phyloP scores from a whole-genome alignment of 2,888 invertebrate species.

The Sipunculus nudus region DNA sequence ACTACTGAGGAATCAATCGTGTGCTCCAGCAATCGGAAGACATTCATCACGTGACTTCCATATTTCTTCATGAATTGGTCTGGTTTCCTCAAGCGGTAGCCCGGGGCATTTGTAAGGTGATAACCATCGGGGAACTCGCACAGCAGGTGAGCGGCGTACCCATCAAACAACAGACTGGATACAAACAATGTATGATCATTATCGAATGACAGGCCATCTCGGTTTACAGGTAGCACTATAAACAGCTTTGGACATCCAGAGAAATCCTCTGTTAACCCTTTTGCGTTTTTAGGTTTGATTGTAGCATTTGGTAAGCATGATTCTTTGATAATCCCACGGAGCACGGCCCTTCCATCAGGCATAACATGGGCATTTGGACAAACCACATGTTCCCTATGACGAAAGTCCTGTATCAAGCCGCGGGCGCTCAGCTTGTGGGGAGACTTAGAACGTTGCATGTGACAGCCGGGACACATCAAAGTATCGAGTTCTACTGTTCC shows the following conservation, averaged over 20 bases:
- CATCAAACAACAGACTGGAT: slow-evolving; percentile 38
- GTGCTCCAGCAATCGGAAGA: slow-evolving; percentile 26
- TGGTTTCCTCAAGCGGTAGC: slow-evolving; percentile 32
- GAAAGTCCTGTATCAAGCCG: slow-evolving; percentile 6
- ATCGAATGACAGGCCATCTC: slow-evolving; percentile 33
- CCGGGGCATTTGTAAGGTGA: slow-evolving; percentile 34
- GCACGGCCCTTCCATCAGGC: slow-evolving; percentile 8
- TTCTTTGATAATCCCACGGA: slow-evolving; percentile 24
- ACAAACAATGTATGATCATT: slow-evolving; percentile 22
- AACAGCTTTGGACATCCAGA: slow-evolving; percentile 36
- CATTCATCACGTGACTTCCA: slow-evolving; percentile 28
- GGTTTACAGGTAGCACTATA: slow-evolving; percentile 36
- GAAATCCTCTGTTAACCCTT: slow-evolving; percentile 21
- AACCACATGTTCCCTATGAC: slow-evolving; percentile 1
- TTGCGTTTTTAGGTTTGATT: slow-evolving; percentile 10
- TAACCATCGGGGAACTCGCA: slow-evolving; percentile 43
- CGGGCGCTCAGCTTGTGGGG: slow-evolving; percentile 29
- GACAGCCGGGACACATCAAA: slow-evolving; percentile 36
- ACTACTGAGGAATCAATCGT: slow-evolving; percentile 23
- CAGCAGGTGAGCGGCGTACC: slow-evolving; percentile 36
- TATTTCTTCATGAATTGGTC: slow-evolving; percentile 29
- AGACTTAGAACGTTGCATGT: slow-evolving; percentile 14
- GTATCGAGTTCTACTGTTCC: slow-evolving; percentile 27
- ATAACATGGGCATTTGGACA: slow-evolving; percentile 33
- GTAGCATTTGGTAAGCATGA: slow-evolving; percentile 26